These are phyloP conservation scores for Dromius quadrimaculatus DNA, from an alignment of 2,888 invertebrate species.

Conservation along the genomic window DNA sequence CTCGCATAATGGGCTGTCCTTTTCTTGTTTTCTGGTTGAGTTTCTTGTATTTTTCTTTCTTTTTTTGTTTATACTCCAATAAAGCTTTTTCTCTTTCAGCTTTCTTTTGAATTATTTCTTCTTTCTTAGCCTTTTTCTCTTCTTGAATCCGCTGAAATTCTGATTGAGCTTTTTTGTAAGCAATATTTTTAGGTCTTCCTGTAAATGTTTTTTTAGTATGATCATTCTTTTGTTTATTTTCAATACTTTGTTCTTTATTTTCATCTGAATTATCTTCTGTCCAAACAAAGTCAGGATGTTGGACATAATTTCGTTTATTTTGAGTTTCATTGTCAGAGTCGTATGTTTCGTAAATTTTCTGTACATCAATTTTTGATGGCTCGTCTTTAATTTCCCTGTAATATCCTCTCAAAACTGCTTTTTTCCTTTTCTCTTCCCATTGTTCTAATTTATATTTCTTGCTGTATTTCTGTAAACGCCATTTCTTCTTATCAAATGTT, in stretches of 20 bases:
- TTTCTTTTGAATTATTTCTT: slow-evolving; percentile 68
- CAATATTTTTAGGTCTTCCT: slow-evolving; percentile 57
- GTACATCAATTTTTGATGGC: slow-evolving; percentile 67
- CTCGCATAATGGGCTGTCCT: slow-evolving; percentile 90
- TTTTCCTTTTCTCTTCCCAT: slow-evolving; percentile 76
- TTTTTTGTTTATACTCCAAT: slow-evolving; percentile 77
- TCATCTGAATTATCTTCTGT: slow-evolving; percentile 48
- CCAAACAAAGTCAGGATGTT: slow-evolving; percentile 55
- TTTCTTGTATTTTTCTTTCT: slow-evolving; percentile 77
- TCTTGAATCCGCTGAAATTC: slow-evolving; percentile 70
- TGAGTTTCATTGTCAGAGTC: slow-evolving; percentile 55
- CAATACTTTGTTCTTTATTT: slow-evolving; percentile 59
- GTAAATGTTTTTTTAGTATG: slow-evolving; percentile 1
- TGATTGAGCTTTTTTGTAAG: slow-evolving; percentile 70
- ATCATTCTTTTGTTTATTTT: neutral
- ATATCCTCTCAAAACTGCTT: slow-evolving; percentile 70
- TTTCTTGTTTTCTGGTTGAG: slow-evolving; percentile 82
- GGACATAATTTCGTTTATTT: slow-evolving; percentile 52
- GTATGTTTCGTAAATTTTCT: slow-evolving; percentile 68
- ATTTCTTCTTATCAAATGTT: slow-evolving; percentile 77
- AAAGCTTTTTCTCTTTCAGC: slow-evolving; percentile 74
- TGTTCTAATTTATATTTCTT: slow-evolving; percentile 77
- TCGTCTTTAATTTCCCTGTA: slow-evolving; percentile 69
- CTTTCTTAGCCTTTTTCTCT: slow-evolving; percentile 69
- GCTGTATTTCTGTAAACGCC: slow-evolving; percentile 76